Conservation (phyloP, 1,140 invertebrate genomes). For the Drosophila novamexicana region DNA sequence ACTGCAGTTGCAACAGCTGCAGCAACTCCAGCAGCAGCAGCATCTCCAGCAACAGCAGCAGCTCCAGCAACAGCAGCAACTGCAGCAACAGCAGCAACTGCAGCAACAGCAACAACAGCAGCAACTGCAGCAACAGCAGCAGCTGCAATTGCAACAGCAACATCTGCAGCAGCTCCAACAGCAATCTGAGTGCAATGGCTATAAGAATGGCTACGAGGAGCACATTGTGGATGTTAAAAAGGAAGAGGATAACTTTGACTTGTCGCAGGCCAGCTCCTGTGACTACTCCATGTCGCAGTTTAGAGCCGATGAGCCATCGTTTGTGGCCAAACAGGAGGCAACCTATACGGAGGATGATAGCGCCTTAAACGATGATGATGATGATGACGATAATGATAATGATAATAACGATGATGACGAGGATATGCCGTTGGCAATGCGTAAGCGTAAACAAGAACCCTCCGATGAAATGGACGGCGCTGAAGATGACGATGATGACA, state of each 20-base stretch:
- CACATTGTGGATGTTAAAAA: constrained; percentile 65
- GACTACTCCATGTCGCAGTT: constrained; percentile 89
- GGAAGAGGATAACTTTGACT: constrained; percentile 78
- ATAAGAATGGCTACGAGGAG: constrained; percentile 83
- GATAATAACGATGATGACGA: constrained; percentile 89
- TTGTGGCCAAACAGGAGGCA: constrained; percentile 69
- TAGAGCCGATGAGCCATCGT: constrained; percentile 85
- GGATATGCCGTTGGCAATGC: constrained; percentile 90
- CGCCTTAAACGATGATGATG: constrained; percentile 78
- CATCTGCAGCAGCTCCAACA: constrained; percentile 27
- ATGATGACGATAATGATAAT: constrained; percentile 87
- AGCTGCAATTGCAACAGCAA: constrained; percentile 11
- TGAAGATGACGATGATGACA: constrained; percentile 87
- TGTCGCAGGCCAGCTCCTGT: constrained; percentile 87
- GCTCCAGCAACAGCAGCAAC: constrained; percentile 11
- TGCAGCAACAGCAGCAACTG: constrained; percentile 3
- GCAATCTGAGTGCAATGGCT: constrained; percentile 55
- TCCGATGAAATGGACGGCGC: constrained; percentile 36
- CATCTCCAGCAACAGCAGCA: constrained; percentile 9
- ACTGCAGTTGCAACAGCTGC: constrained; percentile 28
- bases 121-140: constrained; percentile 5
- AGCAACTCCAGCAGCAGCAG: constrained; percentile 1
- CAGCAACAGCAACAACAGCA: constrained; percentile 4
- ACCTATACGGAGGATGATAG: constrained; percentile 66
- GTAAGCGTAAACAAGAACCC: constrained; percentile 67